These are phyloP conservation scores for Lordiphosa andalusiaca DNA, from an alignment of 2,888 invertebrate species.

Conservation along the genomic window DNA sequence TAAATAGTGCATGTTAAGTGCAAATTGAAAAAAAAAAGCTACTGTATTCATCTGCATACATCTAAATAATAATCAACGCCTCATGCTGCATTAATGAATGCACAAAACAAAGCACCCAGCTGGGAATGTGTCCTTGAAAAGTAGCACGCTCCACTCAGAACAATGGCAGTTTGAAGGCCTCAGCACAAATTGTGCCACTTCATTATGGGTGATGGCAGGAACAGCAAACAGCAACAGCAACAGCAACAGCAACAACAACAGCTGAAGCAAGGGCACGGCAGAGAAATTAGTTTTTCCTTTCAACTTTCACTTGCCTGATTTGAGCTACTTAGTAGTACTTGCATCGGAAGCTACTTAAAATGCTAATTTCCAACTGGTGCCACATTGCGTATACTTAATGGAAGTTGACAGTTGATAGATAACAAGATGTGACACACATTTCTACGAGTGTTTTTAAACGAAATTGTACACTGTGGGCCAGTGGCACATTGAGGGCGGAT, in stretches of 20 bases:
- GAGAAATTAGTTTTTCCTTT: conserved; percentile 32
- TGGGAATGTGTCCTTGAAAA: conserved; percentile 29
- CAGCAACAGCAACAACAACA: conserved; percentile 24
- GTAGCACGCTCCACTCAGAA: conserved; percentile 15
- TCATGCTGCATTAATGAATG: conserved; percentile 37
- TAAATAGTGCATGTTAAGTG: conserved; percentile 15
- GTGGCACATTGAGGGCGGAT: no score
- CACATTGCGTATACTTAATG: conserved; percentile 28
- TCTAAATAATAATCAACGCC: conserved; percentile 35
- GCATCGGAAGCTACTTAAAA: conserved; percentile 12
- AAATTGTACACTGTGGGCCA: no score
- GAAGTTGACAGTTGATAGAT: conserved; percentile 29
- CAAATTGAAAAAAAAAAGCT: conserved; percentile 8
- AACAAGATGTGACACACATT: conserved; percentile 32
- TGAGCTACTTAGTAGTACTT: not conserved
- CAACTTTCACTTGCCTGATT: conserved; percentile 25
- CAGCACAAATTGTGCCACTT: conserved; percentile 40
- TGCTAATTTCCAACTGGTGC: conserved; percentile 3
- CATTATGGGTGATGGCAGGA: conserved; percentile 24
- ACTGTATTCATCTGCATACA: conserved; percentile 11
- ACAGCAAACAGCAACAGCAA: conserved; percentile 15
- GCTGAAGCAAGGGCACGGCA: conserved; percentile 22
- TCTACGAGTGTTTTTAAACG: not conserved
- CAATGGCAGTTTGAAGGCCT: conserved; percentile 37
- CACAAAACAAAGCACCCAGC: conserved; percentile 15